phyloP scores from a whole-genome alignment of 2,888 invertebrate species.

The Beris morrisii region DNA sequence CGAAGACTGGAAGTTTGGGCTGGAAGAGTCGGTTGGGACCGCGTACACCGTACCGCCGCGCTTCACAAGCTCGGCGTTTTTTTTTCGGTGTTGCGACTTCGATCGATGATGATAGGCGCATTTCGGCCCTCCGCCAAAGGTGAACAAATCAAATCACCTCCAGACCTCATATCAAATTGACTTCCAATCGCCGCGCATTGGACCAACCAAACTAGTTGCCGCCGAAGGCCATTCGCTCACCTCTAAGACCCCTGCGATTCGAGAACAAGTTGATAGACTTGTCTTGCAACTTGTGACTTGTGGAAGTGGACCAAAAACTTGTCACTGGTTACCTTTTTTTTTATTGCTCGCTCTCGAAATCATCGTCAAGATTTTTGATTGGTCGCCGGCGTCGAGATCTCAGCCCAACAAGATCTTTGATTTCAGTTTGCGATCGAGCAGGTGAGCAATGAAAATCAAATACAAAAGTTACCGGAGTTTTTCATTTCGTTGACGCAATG shows the following conservation, averaged over 20 bases:
- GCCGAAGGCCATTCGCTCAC: constrained; percentile 14
- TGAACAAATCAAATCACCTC: constrained; percentile 9
- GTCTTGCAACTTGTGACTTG: background rate
- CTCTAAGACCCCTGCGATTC: no score
- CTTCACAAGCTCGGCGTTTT: background rate
- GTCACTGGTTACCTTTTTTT: constrained; percentile 17
- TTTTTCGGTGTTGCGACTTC: background rate
- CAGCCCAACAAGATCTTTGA: constrained; percentile 17
- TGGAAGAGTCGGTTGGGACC: no score
- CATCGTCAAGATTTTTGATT: constrained; percentile 28
- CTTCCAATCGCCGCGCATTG: constrained; percentile 14
- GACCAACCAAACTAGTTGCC: constrained; percentile 7
- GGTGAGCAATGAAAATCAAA: no score
- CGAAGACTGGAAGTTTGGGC: no score
- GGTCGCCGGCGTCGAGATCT: constrained; percentile 13
- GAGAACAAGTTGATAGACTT: no score
- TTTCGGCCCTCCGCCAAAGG: constrained; percentile 5
- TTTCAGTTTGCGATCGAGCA: constrained; percentile 8
- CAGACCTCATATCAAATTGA: background rate
- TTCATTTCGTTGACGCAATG: no score
- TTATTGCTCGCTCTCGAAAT: constrained; percentile 22
- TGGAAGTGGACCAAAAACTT: constrained; percentile 26
- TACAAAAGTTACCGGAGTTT: no score
- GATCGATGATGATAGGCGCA: background rate
- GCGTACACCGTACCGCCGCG: no score